phyloP scores from a whole-genome alignment of 2,113 vertebrate species.

The Butorides virescens region DNA sequence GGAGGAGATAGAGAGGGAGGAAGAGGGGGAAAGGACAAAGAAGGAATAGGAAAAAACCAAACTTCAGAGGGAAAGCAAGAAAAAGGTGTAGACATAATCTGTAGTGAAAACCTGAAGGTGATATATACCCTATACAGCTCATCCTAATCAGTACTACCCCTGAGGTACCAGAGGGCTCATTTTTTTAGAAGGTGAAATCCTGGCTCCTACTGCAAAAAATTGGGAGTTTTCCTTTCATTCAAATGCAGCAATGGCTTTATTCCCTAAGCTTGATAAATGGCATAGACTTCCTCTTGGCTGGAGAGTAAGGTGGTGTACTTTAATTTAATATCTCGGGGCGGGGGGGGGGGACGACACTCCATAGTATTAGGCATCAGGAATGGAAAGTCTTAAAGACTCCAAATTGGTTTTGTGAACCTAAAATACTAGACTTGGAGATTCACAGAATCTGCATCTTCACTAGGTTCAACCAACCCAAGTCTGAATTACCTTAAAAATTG shows the following conservation, averaged over 20 bases:
- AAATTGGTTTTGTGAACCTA: neutral
- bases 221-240: neutral
- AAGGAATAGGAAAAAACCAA: neutral
- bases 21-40: neutral
- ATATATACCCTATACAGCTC: neutral
- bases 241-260: neutral
- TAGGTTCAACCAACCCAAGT: neutral
- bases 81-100: neutral
- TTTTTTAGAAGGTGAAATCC: neutral
- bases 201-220: neutral
- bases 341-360: fast-evolving
- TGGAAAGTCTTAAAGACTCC: neutral
- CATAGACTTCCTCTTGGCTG: neutral
- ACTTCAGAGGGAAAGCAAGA: neutral
- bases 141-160: neutral
- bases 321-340: neutral
- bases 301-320: neutral
- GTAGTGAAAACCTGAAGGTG: neutral
- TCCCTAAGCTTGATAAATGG: neutral
- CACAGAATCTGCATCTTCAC: neutral
- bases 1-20: neutral
- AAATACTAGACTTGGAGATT: neutral
- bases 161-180: neutral
- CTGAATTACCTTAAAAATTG: neutral
- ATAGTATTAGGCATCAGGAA: neutral